Evolutionary conservation across 2,113 vertebrate species (phyloP).

Genomic region (Chascanopsetta lugubris): DNA sequence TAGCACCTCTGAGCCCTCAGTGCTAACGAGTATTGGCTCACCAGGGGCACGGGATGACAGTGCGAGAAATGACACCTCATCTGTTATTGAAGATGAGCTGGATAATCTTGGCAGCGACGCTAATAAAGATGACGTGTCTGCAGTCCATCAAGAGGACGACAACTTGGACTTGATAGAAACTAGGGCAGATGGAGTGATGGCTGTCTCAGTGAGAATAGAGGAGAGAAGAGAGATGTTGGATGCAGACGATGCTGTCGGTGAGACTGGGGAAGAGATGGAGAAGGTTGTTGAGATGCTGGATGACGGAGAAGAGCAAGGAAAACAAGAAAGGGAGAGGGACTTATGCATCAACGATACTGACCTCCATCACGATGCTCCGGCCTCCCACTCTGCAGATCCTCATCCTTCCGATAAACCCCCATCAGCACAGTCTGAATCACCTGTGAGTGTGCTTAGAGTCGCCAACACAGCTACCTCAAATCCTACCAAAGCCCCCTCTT

Average conservation of each 20-base stretch:
- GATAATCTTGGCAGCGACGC: constrained; percentile 14
- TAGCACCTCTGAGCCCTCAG: constrained; percentile 11
- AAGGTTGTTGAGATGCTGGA: constrained; percentile 29
- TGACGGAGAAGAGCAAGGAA: constrained; percentile 25
- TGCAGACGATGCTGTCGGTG: constrained; percentile 8
- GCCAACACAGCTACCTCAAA: constrained; percentile 77
- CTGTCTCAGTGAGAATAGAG: constrained; percentile 19
- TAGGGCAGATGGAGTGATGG: constrained; percentile 17
- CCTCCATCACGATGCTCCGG: constrained; percentile 19
- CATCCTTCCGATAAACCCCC: constrained; percentile 36
- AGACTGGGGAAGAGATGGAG: constrained; percentile 27
- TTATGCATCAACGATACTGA: constrained; percentile 18
- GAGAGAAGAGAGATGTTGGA: constrained; percentile 25
- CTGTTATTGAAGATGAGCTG: constrained; percentile 27
- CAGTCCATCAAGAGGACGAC: constrained; percentile 22
- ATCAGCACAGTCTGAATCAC: constrained; percentile 36
- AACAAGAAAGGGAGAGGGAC: constrained; percentile 28
- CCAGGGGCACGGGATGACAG: constrained; percentile 12
- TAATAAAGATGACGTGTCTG: constrained; percentile 19
- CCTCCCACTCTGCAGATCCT: constrained; percentile 36
- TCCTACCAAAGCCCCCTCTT: constrained; percentile 61
- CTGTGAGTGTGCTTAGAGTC: constrained; percentile 43
- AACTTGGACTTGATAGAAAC: constrained; percentile 20
- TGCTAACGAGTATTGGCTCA: constrained; percentile 20
- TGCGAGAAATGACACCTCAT: constrained; percentile 37